Base-by-base conservation (phyloP, 1,140 invertebrate species). In the Eriocheir sinensis region DNA sequence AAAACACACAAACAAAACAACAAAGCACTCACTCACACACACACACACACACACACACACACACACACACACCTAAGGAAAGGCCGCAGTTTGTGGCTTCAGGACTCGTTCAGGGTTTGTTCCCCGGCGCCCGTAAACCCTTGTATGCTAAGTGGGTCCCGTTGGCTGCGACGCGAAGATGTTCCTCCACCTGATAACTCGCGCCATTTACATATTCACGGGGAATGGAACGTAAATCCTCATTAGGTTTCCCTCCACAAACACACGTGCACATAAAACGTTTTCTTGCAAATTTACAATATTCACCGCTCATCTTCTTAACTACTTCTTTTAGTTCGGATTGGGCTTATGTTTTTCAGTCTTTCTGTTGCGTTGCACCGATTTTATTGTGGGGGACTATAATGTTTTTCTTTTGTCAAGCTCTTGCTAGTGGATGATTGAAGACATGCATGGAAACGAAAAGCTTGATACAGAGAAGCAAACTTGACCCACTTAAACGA, bases 31-130 rank as follows among this genome's bases (percentile, higher is more conserved):
- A 88, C 38, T 40, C 85, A 88, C 85, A 88, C 85, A 88, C 85
- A 88, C 85, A 88, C 85, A 88, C 85, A 88, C 85, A 88, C 85
- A 88, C 85, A 88, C 38, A 88, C 85, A 85, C 32, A 85, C 81
- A 85, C 34, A 85, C 81, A 85, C 81, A 36, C 32, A 85, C 81
- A 85, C 81, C 12, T 6, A 36, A 85, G 38, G 30, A 85, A 85
- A n/a, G 60, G 60, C n/a, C 60, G 60, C n/a, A n/a, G 60, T 72
- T 72, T 72, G 60, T 72, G 27, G 60, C 6, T n/a, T 21, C n/a
- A n/a, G 27, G 60, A 72, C 12, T 72, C 60, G 60, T 72, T 72
- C 17, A n/a, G 60, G 21, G 60, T 72, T 72, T 72, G 60, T 72
- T 72, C 60, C 15, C 60, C 21, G 12, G 27, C 12, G 60, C 27